Conservation (phyloP, 2,888 invertebrate species). For the Scaptomyza cyrtandrae region DNA sequence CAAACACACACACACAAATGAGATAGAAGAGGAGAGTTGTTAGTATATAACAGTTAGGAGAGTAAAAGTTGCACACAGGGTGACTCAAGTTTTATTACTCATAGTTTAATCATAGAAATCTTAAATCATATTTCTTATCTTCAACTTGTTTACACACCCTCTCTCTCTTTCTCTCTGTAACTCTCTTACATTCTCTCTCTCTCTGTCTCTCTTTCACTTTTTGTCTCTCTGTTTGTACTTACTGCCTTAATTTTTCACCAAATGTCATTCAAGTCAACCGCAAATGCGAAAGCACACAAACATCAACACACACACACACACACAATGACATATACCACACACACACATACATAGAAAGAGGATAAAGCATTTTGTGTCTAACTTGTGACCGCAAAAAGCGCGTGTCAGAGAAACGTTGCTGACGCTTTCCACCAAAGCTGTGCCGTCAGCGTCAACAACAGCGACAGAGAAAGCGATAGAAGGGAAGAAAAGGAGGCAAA, state of each 20-base stretch:
- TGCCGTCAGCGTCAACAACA: slow-evolving; percentile 39
- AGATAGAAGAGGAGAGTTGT: not conserved
- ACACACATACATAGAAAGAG: slow-evolving; percentile 7
- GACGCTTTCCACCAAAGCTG: slow-evolving; percentile 20
- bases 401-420: slow-evolving; percentile 50
- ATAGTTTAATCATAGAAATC: slow-evolving; percentile 1
- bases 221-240: not conserved
- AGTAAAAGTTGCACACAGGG: not conserved
- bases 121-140: slow-evolving; percentile 1
- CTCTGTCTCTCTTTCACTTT: not conserved
- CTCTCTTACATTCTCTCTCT: not conserved
- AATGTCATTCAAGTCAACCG: slow-evolving; percentile 61
- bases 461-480: not conserved
- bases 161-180: too few species aligned
- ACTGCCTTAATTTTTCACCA: slow-evolving; percentile 54
- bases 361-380: slow-evolving; percentile 29
- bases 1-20: slow-evolving; percentile 1
- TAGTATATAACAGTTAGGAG: not conserved
- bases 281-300: slow-evolving; percentile 37
- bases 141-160: not conserved
- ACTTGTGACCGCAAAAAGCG: slow-evolving; percentile 70
- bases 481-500: not conserved
- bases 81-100: not conserved
- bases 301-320: slow-evolving; percentile 15
- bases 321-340: slow-evolving; percentile 5